Base-by-base conservation (phyloP, 2,888 invertebrate species). In the Esperia sulphurella region DNA sequence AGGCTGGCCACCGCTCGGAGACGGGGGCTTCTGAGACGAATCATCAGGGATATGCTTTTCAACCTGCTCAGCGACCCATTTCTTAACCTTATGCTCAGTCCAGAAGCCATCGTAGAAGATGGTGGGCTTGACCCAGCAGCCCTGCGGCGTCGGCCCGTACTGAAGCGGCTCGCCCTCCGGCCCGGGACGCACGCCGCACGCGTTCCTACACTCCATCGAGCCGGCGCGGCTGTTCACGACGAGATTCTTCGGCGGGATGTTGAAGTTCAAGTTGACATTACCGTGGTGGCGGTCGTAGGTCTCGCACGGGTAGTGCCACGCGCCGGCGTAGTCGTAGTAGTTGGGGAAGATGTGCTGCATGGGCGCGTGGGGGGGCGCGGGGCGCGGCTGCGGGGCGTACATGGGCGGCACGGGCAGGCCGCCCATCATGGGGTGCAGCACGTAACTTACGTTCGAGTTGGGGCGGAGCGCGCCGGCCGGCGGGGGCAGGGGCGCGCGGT, bases 41-140 rank as follows among this genome's bases (percentile, higher is more conserved):
- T 85, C 86, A 41, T 84, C 86, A 1, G 88, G 86, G 57, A 83
- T 84, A 66, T 83, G 85, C 61, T 88, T 88, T 60, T 89, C 88
- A 13, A 86, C 85, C 59, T 89, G 90, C 57, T 90, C 90, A 4
- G 90, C 85, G 1, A 88, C 89, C 90, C 90, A 90, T 63, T 83
- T 87, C 64, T 86, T 90, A 12, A 90, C 90, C 59, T 90, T 89
- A 72, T 89, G 90, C 71, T 90, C 90, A 0, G 90, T 90, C 90
- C 90, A 90, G 64, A 90, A 90, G 0, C 90, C 90, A 42, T 90
- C 90, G 51, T 90, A 90, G 65, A 90, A 90, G 39, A 90, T 88
- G 2, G 86, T 85, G 3, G 90, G 90, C 48, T 90, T 90, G 45
- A 90, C 82, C 90, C 90, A 90, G 57, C 86, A 84, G 2, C 81